These are phyloP conservation scores for Drosophila nannoptera DNA, from an alignment of 1,140 invertebrate genomes.

Conservation along the genomic window DNA sequence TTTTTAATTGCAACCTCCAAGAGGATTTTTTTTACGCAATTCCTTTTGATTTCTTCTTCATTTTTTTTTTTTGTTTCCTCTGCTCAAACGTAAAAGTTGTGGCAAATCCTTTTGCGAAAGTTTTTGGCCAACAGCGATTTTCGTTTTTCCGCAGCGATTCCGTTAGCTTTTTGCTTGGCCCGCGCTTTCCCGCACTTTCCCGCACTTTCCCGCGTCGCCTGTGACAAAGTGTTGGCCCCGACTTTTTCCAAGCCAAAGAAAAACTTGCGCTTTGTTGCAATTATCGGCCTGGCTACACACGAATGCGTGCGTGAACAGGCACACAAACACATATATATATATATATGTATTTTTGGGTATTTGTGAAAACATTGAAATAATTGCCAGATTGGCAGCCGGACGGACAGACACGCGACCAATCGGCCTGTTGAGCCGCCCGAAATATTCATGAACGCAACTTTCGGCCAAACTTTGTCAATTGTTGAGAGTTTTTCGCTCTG, in stretches of 20 bases:
- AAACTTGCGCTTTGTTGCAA: constrained; percentile 67
- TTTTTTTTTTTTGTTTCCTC: constrained; percentile 2
- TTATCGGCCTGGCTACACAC: constrained; percentile 72
- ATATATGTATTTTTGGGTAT: too few relatives aligned
- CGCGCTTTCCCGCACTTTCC: constrained; percentile 20
- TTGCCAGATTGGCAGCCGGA: constrained; percentile 52
- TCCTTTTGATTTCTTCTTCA: background rate
- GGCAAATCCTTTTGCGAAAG: constrained; percentile 45
- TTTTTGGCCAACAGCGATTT: constrained; percentile 42
- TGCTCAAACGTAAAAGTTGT: constrained; percentile 32
- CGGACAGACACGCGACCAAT: constrained; percentile 21
- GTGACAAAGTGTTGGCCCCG: constrained; percentile 64
- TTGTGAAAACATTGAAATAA: constrained; percentile 65
- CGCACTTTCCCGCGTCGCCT: constrained; percentile 30
- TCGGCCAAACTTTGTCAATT: constrained; percentile 46
- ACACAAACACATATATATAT: constrained; percentile 6
- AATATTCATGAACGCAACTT: constrained; percentile 55
- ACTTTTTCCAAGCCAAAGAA: constrained; percentile 43
- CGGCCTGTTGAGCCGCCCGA: constrained; percentile 35
- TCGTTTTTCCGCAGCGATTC: constrained; percentile 18
- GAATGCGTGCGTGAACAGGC: constrained; percentile 72
- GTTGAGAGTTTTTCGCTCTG: constrained; percentile 57
- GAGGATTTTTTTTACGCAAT: constrained; percentile 9
- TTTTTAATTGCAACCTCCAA: constrained; percentile 71
- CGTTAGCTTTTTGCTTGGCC: constrained; percentile 26